Conservation (phyloP, 2,797 vertebrate genomes). For the Scolopax bukidnonensis region DNA sequence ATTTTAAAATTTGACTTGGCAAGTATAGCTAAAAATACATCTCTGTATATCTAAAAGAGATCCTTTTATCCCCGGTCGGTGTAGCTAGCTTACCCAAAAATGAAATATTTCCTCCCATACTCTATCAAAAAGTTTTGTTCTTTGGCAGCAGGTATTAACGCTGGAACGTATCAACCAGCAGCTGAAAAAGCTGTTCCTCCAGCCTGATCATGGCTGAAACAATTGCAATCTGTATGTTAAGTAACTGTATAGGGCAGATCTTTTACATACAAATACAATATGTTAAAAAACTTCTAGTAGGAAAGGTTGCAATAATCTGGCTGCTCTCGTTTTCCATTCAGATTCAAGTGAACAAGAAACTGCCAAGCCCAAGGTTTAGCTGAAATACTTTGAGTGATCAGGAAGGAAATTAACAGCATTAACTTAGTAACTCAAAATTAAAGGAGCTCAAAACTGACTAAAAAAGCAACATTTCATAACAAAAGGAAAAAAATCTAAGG, state of each 20-base stretch:
- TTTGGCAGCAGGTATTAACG: neutral
- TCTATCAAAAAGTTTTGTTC: neutral
- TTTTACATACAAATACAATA: neutral
- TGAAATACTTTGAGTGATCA: neutral
- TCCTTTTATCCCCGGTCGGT: neutral
- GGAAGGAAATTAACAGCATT: neutral
- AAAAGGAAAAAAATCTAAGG: neutral
- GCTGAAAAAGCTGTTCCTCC: neutral
- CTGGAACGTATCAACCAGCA: neutral
- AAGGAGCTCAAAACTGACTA: neutral
- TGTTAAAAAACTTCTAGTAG: neutral
- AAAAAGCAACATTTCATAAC: neutral
- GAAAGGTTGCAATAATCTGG: neutral
- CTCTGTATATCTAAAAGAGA: neutral
- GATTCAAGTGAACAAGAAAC: neutral
- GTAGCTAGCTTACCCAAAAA: neutral
- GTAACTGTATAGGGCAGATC: neutral
- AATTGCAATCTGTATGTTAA: neutral
- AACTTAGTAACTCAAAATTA: neutral
- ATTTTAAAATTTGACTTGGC: neutral
- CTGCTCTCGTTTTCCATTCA: neutral
- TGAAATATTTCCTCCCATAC: neutral
- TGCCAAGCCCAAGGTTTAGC: neutral
- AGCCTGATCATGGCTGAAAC: neutral
- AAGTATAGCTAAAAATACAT: neutral